Percentiles rank a stretch among this genome's conserved stretches.
Conservation (phyloP, 2,113 vertebrate species). For the Patagioenas fasciata region DNA sequence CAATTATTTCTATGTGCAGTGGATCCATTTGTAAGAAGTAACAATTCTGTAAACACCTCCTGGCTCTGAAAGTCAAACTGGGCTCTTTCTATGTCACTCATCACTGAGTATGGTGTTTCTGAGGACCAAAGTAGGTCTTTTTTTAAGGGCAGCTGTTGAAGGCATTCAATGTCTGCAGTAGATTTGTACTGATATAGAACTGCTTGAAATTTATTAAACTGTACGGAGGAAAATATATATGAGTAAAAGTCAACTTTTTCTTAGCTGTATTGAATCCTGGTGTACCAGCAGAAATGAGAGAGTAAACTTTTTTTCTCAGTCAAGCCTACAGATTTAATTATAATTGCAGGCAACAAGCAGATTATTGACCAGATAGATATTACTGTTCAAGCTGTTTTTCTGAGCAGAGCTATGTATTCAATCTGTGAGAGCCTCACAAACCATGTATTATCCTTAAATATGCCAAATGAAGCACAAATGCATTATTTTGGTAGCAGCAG, state of each 20-base stretch:
- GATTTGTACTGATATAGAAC: background rate
- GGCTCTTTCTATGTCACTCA: background rate
- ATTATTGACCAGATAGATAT: background rate
- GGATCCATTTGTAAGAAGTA: background rate
- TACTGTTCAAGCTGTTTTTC: background rate
- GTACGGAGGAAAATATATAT: background rate
- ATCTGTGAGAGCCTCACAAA: background rate
- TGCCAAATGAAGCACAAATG: background rate
- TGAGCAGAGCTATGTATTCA: background rate
- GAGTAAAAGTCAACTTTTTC: background rate
- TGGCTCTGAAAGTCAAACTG: conserved; percentile 2
- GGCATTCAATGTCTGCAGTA: background rate
- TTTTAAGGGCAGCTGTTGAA: background rate
- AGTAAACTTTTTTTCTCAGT: background rate
- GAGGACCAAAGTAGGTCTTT: background rate
- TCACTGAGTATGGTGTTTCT: background rate
- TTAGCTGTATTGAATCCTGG: background rate
- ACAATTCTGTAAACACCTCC: background rate
- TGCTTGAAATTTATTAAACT: background rate
- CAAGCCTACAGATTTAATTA: background rate
- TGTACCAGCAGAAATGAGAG: background rate
- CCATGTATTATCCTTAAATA: background rate
- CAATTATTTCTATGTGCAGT: background rate
- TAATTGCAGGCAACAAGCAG: background rate
- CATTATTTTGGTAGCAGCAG: background rate